Base-by-base conservation (phyloP, 2,888 invertebrate genomes). In the Philhelius pedissequus region DNA sequence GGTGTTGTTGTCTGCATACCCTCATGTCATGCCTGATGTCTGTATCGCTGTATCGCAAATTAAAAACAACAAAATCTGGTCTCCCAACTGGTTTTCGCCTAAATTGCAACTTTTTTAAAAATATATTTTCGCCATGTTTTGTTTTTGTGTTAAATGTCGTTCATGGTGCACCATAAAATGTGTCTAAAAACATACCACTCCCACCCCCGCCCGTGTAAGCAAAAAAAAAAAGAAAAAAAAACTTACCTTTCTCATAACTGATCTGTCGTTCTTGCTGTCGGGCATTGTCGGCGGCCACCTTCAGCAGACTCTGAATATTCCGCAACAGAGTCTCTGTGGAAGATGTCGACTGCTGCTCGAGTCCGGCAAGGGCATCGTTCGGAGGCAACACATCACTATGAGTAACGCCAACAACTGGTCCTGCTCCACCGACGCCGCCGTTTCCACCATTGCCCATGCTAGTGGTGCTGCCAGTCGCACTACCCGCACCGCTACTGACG, bases 221-320 rank as follows among this genome's bases (percentile, higher is more conserved):
- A n/a, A n/a, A n/a, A n/a, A n/a, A n/a, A n/a, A 27, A 9, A 13
- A 43, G 4, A 43, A 8, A 77, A 3, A 7, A 48, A 7, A 58
- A 91, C 92, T 92, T 93, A 98, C 98, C 97, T 96, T 98, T 98
- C 93, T 98, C 98, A 92, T 97, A 97, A 93, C 96, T 97, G 92
- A 97, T 96, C 92, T 98, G 98, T 88, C 98, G 93, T 92, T 99
- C 98, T 92, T 98, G 98, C 90, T 98, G 98, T 88, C 98, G 94
- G 71, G 98, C 98, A 92, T 98, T 98, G 92, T 98, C 98, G 2
- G 98, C 98, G n/a, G 98, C 98, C 84, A 98, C 98, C 92, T 98
- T 98, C 86, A 98, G 94, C 87, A 98, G 94, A 69, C 98, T 98
- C 92, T 98, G 98, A 90, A 99, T 98, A 92, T 98, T 98, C 90